Base-by-base conservation (phyloP, 2,888 invertebrate genomes). In the Amiota minor region DNA sequence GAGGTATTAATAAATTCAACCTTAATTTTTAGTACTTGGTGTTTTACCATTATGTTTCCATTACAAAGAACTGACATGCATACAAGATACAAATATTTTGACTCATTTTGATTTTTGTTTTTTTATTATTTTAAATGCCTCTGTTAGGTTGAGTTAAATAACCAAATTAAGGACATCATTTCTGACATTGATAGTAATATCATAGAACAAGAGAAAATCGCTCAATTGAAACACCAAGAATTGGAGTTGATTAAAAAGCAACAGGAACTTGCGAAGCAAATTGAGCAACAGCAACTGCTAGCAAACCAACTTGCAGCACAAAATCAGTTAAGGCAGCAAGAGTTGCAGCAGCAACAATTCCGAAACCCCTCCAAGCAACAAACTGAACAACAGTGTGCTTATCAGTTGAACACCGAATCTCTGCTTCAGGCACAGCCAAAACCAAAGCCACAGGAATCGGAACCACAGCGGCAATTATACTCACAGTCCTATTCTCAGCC, bases 161-260 rank as follows among this genome's bases (percentile, higher is more conserved):
- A 91, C 81, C 91, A 91, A 16, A 87, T 92, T 72, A 92, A 92
- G 79, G 92, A 92, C 81, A 92, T 92, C 71, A 92, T 92, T 78
- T 92, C 91, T 47, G 92, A 92, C 88, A 91, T 92, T 83, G 92
- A 92, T 86, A 90, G 89, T 67, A 92, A 91, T 77, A 92, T 91
- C 46, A 91, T 90, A 78, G 91, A 90, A 64, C 91, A 92, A 78
- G 88, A 89, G 72, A 85, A 86, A 78, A 84, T 87, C 61, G 74
- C 82, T 1, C 75, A 79, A 35, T 77, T 87, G 0, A 86, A 86
- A 67, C 81, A 84, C 69, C 79, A 83, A 59, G 86, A 87, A 70
- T 73, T 83, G 8, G 76, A 81, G 49, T 73, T 87, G 3, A 74
- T 87, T 4, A 78, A 83, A 16, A 86, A 83, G 69, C 87, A 87